Conservation (phyloP, 1,140 invertebrate genomes). For the Brachionus plicatilis region DNA sequence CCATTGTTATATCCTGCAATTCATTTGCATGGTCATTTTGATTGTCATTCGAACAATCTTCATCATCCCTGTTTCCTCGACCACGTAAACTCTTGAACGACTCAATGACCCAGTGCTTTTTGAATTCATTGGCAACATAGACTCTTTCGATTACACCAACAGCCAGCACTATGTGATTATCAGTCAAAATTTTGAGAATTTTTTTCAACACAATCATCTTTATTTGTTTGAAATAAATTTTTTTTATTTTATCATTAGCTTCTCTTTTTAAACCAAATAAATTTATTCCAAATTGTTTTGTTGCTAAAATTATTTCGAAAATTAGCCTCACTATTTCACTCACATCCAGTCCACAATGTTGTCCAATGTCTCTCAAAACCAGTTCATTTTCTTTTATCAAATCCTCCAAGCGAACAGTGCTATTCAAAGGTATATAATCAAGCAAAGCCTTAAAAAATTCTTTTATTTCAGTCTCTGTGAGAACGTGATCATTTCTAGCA, state of each 20-base stretch:
- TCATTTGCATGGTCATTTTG: neutral
- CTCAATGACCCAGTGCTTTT: conserved; percentile 38
- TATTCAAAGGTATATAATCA: neutral
- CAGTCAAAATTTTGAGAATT: neutral
- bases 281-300: conserved; percentile 21
- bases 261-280: neutral
- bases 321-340: neutral
- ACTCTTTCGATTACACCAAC: conserved; percentile 20
- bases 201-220: neutral
- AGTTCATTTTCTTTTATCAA: conserved; percentile 12
- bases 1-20: neutral
- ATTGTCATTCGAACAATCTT: neutral
- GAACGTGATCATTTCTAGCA: neutral
- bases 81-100: neutral
- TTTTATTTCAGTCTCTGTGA: neutral
- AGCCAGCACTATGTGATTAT: neutral
- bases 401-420: neutral
- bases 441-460: neutral
- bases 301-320: neutral
- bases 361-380: neutral
- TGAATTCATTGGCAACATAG: conserved; percentile 33
- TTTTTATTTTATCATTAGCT: neutral
- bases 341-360: neutral
- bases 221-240: neutral
- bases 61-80: neutral